These are phyloP conservation scores for Poeciliopsis occidentalis DNA, from an alignment of 2,113 vertebrate species.

Conservation along the genomic window DNA sequence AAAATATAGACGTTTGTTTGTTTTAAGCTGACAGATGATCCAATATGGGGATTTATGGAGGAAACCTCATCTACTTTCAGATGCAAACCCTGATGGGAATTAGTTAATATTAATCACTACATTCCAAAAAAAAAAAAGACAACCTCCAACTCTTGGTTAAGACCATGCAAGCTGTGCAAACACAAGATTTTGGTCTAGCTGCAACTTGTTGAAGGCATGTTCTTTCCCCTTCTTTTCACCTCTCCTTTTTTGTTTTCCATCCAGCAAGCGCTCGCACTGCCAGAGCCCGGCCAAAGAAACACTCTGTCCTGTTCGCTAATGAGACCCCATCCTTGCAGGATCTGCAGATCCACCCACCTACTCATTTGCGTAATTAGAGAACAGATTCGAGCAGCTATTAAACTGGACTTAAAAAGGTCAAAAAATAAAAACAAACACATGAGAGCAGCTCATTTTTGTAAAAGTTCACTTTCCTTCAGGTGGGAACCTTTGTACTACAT, in stretches of 20 bases:
- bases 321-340: slow-evolving; percentile 47
- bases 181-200: neutral
- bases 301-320: slow-evolving; percentile 51
- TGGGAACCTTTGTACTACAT: slow-evolving; percentile 62
- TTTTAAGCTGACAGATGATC: neutral
- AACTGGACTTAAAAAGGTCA: slow-evolving; percentile 19
- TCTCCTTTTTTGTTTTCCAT: slow-evolving; percentile 6
- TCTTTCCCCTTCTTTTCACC: neutral
- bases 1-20: neutral
- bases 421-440: neutral
- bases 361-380: slow-evolving; percentile 67
- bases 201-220: neutral
- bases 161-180: neutral
- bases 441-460: slow-evolving; percentile 47
- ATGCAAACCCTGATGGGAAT: neutral
- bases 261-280: neutral
- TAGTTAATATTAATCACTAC: neutral
- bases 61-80: neutral
- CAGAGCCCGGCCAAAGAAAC: slow-evolving; percentile 34
- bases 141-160: neutral
- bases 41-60: neutral
- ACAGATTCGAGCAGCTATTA: slow-evolving; percentile 48
- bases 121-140: neutral
- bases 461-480: neutral
- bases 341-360: slow-evolving; percentile 12